Percentiles rank a stretch among this genome's conserved stretches.
Evolutionary conservation across 2,113 vertebrate species (phyloP).

Genomic region (Corythornis vintsioides): DNA sequence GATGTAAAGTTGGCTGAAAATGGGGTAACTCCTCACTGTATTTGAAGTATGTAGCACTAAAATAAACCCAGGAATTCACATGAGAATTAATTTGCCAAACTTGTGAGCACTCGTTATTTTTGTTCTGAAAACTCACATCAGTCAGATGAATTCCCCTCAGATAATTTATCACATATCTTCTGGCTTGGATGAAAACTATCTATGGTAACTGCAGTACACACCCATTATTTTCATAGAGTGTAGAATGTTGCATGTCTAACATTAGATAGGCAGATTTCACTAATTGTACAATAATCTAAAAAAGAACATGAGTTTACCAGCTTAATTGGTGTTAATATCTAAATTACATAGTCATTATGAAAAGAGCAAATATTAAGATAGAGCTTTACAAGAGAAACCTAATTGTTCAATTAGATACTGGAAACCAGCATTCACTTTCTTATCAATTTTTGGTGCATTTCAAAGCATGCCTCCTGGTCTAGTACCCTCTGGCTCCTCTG

Average conservation of each 20-base stretch:
- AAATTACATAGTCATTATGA: slow-evolving; percentile 59
- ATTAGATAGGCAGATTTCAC: slow-evolving; percentile 42
- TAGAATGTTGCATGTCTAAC: not conserved
- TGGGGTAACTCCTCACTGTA: not conserved
- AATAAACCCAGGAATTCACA: not conserved
- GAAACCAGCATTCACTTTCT: slow-evolving; percentile 30
- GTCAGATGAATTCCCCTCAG: not conserved
- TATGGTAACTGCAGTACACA: not conserved
- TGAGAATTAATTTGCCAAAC: not conserved
- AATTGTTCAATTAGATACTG: slow-evolving; percentile 16
- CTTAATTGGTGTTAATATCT: slow-evolving; percentile 61
- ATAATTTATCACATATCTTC: not conserved
- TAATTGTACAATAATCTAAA: slow-evolving; percentile 53
- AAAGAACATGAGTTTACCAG: slow-evolving; percentile 42
- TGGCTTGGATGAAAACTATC: not conserved
- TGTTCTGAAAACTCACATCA: not conserved
- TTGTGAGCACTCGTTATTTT: not conserved
- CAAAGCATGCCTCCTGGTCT: slow-evolving; percentile 46
- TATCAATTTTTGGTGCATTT: slow-evolving; percentile 42
- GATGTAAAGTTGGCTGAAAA: not conserved
- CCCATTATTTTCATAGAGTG: not conserved
- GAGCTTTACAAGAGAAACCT: not conserved
- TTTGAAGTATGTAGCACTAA: not conserved
- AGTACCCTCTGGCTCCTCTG: not conserved
- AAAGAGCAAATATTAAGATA: slow-evolving; percentile 45